A percentile compares a stretch with the other conserved stretches of the same genome.
These are phyloP conservation scores for Acleris literana DNA, from an alignment of 2,888 invertebrate species.

Conservation along the genomic window DNA sequence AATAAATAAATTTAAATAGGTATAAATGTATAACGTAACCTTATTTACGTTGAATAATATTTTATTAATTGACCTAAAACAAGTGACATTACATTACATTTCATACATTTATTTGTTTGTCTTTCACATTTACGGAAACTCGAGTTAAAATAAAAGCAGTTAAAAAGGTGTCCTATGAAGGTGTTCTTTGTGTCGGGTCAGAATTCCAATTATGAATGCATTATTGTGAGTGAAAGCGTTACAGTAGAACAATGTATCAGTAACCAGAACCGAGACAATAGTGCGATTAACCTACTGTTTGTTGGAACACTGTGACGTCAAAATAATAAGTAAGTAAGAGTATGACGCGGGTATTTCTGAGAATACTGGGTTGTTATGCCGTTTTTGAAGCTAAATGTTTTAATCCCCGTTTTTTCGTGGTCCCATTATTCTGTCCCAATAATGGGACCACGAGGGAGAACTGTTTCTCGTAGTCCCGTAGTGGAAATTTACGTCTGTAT, in stretches of 20 bases:
- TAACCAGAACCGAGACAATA: constrained; percentile 24
- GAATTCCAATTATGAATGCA: not conserved
- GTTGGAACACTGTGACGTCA: not conserved
- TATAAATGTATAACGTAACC: no score
- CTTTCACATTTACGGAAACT: no score
- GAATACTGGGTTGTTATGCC: not conserved
- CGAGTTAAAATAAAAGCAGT: not conserved
- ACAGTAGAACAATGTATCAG: constrained; percentile 11
- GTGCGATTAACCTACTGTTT: constrained; percentile 22
- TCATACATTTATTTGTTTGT: no score
- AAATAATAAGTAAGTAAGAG: not conserved
- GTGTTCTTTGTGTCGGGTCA: not conserved
- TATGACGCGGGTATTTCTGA: not conserved
- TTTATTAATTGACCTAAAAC: no score
- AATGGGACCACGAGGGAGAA: no score
- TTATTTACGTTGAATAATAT: no score
- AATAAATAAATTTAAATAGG: no score
- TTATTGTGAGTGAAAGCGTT: constrained; percentile 5
- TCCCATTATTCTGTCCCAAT: no score
- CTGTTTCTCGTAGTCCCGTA: no score
- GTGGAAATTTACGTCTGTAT: no score
- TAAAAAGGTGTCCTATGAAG: not conserved
- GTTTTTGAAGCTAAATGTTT: not conserved
- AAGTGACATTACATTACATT: no score
- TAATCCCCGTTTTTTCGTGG: no score